Evolutionary conservation across 2,113 vertebrate genomes (phyloP).

Genomic region (Chaetops frenatus): DNA sequence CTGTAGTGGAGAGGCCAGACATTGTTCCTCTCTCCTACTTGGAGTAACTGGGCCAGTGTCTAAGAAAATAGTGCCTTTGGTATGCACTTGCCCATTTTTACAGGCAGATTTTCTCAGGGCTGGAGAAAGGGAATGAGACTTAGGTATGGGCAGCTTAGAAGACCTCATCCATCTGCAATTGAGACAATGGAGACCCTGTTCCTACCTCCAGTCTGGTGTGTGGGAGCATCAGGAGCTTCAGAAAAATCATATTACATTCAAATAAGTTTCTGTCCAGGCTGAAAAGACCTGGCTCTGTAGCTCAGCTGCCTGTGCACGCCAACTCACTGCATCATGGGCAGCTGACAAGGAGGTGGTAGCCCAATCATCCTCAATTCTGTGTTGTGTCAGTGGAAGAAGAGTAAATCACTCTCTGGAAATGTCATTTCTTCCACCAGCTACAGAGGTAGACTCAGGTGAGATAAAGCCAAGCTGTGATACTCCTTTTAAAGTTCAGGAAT

Average conservation of each 20-base stretch:
- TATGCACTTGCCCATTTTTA: background rate
- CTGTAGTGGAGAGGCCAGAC: background rate
- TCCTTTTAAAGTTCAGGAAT: background rate
- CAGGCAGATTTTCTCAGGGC: background rate
- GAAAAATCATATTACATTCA: background rate
- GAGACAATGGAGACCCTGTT: background rate
- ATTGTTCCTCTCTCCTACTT: background rate
- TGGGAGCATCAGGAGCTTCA: background rate
- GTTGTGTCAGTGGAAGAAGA: background rate
- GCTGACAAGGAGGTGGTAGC: background rate
- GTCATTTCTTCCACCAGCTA: background rate
- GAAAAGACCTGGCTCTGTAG: background rate
- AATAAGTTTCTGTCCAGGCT: background rate
- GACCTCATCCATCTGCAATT: background rate
- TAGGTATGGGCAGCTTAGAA: background rate
- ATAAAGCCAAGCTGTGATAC: background rate
- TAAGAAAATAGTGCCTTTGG: background rate
- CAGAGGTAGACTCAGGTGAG: background rate
- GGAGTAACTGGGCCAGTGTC: background rate
- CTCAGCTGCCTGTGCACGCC: background rate
- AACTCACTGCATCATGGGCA: fast-evolving
- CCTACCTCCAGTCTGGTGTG: background rate
- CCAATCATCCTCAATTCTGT: background rate
- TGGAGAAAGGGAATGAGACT: background rate
- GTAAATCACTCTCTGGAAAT: background rate